Conservation (phyloP, 2,113 vertebrate genomes). For the Corapipo altera region DNA sequence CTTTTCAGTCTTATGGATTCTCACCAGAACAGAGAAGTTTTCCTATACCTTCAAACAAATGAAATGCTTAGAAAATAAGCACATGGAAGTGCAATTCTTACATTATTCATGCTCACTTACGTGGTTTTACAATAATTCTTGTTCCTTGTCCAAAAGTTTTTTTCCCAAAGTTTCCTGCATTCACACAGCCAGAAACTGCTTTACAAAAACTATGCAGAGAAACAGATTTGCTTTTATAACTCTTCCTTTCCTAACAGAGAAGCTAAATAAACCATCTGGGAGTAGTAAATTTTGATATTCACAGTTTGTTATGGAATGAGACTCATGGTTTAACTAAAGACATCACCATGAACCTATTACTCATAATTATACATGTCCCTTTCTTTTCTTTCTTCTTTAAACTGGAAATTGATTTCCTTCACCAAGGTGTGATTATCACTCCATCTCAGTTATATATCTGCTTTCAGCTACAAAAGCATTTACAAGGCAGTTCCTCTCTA, state of each 20-base stretch:
- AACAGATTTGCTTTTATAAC: not conserved
- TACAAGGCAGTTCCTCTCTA: not conserved
- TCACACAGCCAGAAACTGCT: not conserved
- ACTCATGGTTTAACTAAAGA: not conserved
- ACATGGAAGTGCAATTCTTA: not conserved
- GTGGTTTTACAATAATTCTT: not conserved
- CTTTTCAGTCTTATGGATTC: not conserved
- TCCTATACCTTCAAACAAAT: not conserved
- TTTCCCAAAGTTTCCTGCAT: not conserved
- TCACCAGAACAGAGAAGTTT: not conserved
- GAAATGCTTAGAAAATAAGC: not conserved
- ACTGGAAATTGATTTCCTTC: not conserved
- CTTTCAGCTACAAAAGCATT: not conserved
- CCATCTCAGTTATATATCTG: not conserved
- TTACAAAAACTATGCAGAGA: not conserved
- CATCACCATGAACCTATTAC: no score
- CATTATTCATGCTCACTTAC: not conserved
- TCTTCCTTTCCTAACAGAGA: not conserved
- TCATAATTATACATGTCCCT: not conserved
- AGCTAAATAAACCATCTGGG: not conserved
- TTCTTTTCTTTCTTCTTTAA: not conserved
- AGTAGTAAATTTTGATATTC: not conserved
- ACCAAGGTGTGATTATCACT: not conserved
- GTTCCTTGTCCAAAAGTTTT: constrained; percentile 1
- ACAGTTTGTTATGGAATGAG: not conserved